Evolutionary conservation across 2,888 invertebrate genomes (phyloP).

Genomic region (Cataglyphis albicans): DNA sequence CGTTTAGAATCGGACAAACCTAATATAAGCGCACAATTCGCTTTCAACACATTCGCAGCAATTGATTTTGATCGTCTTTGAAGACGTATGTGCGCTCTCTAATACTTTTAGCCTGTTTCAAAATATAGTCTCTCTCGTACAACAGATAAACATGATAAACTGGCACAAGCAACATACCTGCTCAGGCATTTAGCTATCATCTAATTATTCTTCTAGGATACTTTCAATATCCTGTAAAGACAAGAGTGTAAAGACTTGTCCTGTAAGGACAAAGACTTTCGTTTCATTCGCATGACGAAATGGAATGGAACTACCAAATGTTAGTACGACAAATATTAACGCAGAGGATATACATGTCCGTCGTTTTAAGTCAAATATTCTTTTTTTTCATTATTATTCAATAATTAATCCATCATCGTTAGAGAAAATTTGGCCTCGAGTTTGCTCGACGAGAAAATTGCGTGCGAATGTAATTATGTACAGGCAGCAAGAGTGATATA

Average conservation of each 20-base stretch:
- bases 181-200: not conserved
- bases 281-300: not conserved
- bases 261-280: not conserved
- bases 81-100: not conserved
- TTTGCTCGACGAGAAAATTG: not conserved
- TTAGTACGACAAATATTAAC: slow-evolving; percentile 17
- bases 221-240: not conserved
- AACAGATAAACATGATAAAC: not conserved
- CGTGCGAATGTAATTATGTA: not conserved
- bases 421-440: slow-evolving; percentile 4
- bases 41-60: not conserved
- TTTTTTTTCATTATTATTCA: slow-evolving; percentile 3
- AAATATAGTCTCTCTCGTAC: not conserved
- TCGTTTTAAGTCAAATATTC: slow-evolving; percentile 9
- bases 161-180: not conserved
- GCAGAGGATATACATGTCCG: not conserved
- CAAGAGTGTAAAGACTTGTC: too few relatives aligned
- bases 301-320: slow-evolving; percentile 32
- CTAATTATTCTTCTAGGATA: slow-evolving; percentile 1
- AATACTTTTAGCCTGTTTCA: not conserved
- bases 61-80: not conserved
- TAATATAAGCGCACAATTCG: not conserved
- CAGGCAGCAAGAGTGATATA: slow-evolving; percentile 13
- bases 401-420: slow-evolving; percentile 5
- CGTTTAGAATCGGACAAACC: not conserved